A percentile compares a stretch with the other conserved stretches of the same genome.
Conservation (phyloP, 2,888 invertebrate genomes). For the Subacronicta megacephala region DNA sequence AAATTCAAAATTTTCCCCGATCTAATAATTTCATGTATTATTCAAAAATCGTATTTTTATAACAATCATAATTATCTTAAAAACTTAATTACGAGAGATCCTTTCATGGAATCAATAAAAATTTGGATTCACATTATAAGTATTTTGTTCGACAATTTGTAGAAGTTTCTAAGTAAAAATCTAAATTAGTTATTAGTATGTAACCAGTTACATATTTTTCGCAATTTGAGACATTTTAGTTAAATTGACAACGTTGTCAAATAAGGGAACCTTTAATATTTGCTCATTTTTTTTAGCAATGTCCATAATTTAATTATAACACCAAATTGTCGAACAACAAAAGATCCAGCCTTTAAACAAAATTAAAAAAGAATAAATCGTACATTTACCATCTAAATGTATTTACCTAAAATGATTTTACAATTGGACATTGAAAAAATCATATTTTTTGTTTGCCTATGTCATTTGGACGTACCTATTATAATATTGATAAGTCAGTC, state of each 20-base stretch:
- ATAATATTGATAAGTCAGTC: slow-evolving; percentile 81
- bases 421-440: slow-evolving; percentile 70
- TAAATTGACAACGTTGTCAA: neutral
- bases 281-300: slow-evolving; percentile 20
- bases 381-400: slow-evolving; percentile 54
- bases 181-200: slow-evolving; percentile 2
- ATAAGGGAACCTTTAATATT: neutral
- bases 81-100: slow-evolving; percentile 77
- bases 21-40: slow-evolving; percentile 46
- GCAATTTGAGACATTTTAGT: slow-evolving; percentile 12
- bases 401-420: slow-evolving; percentile 63
- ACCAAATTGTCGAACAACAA: slow-evolving; percentile 52
- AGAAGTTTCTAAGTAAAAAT: slow-evolving; percentile 6
- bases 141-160: slow-evolving; percentile 54
- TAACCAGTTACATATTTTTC: slow-evolving; percentile 4
- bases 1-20: slow-evolving; percentile 57
- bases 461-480: slow-evolving; percentile 79
- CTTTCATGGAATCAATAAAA: slow-evolving; percentile 70
- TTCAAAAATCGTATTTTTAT: slow-evolving; percentile 61
- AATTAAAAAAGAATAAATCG: slow-evolving; percentile 44
- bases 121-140: slow-evolving; percentile 54
- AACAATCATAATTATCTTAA: slow-evolving; percentile 67
- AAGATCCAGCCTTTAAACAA: slow-evolving; percentile 58
- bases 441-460: slow-evolving; percentile 59
- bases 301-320: slow-evolving; percentile 8